These are phyloP conservation scores for Lochmaea capreae DNA, from an alignment of 2,888 invertebrate genomes.

Conservation along the genomic window DNA sequence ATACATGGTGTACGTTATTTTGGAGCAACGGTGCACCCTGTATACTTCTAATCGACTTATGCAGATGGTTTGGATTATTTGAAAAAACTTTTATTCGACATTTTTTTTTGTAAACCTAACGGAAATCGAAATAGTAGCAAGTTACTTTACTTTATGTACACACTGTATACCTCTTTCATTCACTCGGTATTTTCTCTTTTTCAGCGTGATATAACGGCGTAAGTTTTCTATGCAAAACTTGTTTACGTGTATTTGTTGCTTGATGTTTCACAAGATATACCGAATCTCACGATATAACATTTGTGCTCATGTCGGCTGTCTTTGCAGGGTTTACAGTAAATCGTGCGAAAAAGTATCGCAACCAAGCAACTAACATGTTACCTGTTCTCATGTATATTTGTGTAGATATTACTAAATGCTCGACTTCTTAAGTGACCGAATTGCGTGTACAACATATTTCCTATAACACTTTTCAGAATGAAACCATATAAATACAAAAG, in stretches of 20 bases:
- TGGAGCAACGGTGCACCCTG: too few species aligned
- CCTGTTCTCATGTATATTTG: constrained; percentile 5
- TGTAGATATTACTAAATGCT: neutral
- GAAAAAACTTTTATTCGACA: too few species aligned
- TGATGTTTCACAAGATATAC: constrained; percentile 9
- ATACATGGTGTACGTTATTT: too few species aligned
- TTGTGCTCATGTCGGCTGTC: neutral
- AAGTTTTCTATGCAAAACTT: neutral
- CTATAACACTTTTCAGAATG: neutral
- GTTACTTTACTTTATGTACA: too few species aligned
- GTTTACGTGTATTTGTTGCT: neutral
- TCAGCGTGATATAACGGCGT: neutral
- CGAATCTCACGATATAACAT: constrained; percentile 9
- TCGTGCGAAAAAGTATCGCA: constrained; percentile 8
- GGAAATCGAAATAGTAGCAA: too few species aligned
- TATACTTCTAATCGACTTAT: too few species aligned
- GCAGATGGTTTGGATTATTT: too few species aligned
- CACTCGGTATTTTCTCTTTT: neutral
- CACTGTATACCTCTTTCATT: neutral
- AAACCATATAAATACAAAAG: neutral
- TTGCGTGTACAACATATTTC: neutral
- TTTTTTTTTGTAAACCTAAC: too few species aligned
- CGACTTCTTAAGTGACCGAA: neutral
- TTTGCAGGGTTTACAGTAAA: neutral
- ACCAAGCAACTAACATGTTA: neutral